Conservation (phyloP, 2,797 vertebrate species). For the Crypturellus tataupa region DNA sequence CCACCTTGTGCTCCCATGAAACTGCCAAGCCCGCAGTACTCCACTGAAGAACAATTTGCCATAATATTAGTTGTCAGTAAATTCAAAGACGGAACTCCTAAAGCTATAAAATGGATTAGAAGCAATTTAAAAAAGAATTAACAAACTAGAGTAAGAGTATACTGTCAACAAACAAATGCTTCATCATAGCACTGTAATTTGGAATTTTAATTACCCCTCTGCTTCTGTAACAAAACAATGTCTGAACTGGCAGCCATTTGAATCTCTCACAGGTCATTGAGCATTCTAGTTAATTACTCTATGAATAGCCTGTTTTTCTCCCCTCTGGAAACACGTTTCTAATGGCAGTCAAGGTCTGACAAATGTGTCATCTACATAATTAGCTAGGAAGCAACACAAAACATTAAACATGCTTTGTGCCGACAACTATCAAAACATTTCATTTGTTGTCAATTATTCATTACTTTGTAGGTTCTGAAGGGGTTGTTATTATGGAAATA, state of each 20-base stretch:
- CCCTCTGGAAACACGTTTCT: slow-evolving; percentile 90
- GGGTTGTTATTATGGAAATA: slow-evolving; percentile 99
- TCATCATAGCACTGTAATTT: slow-evolving; percentile 89
- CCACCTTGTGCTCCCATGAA: slow-evolving; percentile 80
- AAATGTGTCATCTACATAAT: slow-evolving; percentile 95
- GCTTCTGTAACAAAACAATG: slow-evolving; percentile 91
- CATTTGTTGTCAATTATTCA: slow-evolving; percentile 99
- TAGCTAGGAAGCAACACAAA: slow-evolving; percentile 96
- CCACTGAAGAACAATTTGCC: slow-evolving; percentile 78
- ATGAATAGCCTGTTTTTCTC: slow-evolving; percentile 89
- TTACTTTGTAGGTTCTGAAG: slow-evolving; percentile 97
- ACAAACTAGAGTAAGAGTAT: slow-evolving; percentile 89
- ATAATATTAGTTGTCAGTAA: slow-evolving; percentile 86
- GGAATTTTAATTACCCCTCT: slow-evolving; percentile 89
- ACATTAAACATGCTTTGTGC: slow-evolving; percentile 95
- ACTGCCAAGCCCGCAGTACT: slow-evolving; percentile 70
- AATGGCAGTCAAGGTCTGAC: slow-evolving; percentile 91
- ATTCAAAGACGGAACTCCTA: slow-evolving; percentile 85
- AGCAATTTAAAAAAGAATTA: slow-evolving; percentile 89
- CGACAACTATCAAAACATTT: slow-evolving; percentile 98
- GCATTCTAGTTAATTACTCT: slow-evolving; percentile 93
- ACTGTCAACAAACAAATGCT: slow-evolving; percentile 91
- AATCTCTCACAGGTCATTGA: slow-evolving; percentile 93
- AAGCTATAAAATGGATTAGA: slow-evolving; percentile 90
- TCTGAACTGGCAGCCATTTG: slow-evolving; percentile 90